Base-by-base conservation (phyloP, 1,140 invertebrate species). In the Nebria ingens region DNA sequence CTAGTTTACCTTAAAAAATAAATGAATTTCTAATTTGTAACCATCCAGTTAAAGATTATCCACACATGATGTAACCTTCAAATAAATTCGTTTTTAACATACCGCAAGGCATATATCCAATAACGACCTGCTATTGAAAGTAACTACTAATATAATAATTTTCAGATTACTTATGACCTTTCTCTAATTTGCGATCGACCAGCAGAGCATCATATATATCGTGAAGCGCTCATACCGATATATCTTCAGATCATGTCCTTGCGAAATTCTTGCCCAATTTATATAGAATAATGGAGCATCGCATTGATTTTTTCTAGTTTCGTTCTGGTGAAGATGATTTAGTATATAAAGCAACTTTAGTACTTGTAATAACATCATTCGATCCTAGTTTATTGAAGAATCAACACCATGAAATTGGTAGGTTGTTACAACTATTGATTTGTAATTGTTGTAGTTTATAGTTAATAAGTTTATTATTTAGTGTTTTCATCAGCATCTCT, bases 231-330 rank as follows among this genome's bases (percentile, higher is more conserved):
- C 25, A 45, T 45, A 45, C 6, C 40, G 15, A 4, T 17, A 45
- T 17, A 45, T 45, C 25, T 34, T 45, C 15, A 17, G 15, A 4
- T 17, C 9, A 17, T 17, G 40, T 9, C 40, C 40, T 45, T 45
- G 40, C 40, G 40, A 45, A 45, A 45, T 45, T 12, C 25, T 45
- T 45, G 40, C 40, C 40, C 40, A 45, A 45, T 45, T 45, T 45
- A 45, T 45, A 45, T 17, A 17, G 40, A 45, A 45, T 45, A 45
- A 45, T 45, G 15, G 40, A 45, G 40, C 40, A 45, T 45, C 9
- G 9, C 6, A 45, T 45, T 11, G 9, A 4, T 6, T 45, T 11
- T 45, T 45, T 45, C 15, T 45, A 6, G 13, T 17, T 45, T 17
- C 3, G 9, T 6, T 6, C 4, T 45, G 17, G 3, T 45, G 40